Evolutionary conservation across 2,113 vertebrate species (phyloP).

Genomic region (Cynocephalus volans): DNA sequence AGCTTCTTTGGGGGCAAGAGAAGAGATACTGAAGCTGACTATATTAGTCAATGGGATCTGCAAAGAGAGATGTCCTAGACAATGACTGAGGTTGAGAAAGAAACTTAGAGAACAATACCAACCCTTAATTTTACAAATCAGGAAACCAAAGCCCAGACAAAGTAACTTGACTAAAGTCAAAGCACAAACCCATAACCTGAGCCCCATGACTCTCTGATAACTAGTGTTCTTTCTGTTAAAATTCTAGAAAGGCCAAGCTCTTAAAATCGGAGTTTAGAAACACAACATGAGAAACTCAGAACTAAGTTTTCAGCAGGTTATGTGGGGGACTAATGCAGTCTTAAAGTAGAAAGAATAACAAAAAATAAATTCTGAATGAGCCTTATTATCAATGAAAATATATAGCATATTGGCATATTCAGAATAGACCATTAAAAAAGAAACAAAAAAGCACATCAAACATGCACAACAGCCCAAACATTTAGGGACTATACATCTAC

Average conservation of each 20-base stretch:
- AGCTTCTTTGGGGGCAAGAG: neutral
- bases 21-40: neutral
- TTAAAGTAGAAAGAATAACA: slow-evolving; percentile 11
- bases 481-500: neutral
- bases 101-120: neutral
- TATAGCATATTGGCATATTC: neutral
- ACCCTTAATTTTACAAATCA: slow-evolving; percentile 2
- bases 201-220: neutral
- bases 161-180: neutral
- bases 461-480: neutral
- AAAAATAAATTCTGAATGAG: neutral
- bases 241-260: neutral
- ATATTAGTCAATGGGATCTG: neutral
- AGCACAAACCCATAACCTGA: neutral
- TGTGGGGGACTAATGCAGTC: neutral
- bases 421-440: neutral
- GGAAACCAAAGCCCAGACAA: neutral
- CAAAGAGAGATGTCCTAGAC: neutral
- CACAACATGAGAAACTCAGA: neutral
- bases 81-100: neutral
- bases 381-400: neutral
- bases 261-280: slow-evolving; percentile 42
- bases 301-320: neutral
- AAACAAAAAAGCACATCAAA: neutral
- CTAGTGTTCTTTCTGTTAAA: neutral